Conservation (phyloP, 2,797 vertebrate genomes). For the Coendou prehensilis region DNA sequence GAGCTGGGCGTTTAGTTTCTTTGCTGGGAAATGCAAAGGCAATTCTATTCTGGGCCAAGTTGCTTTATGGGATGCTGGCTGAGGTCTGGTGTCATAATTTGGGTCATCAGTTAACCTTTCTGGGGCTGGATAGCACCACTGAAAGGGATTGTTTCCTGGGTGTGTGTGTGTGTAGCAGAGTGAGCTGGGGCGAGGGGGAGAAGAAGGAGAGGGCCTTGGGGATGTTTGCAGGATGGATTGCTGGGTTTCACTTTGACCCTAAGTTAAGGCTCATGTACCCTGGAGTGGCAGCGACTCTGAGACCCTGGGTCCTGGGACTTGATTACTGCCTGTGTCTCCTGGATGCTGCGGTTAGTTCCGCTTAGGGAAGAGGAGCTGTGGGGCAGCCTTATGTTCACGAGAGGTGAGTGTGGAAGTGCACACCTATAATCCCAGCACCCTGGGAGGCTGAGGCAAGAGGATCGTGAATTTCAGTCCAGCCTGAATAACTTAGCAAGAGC, state of each 20-base stretch:
- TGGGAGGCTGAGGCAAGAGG: not conserved
- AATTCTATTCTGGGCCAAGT: conserved; percentile 66
- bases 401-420: not conserved
- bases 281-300: not conserved
- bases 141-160: conserved; percentile 26
- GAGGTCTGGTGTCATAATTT: conserved; percentile 65
- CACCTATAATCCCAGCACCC: not conserved
- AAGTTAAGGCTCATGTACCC: not conserved
- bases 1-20: conserved; percentile 64
- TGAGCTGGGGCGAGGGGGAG: not conserved
- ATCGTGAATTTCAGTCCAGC: not conserved
- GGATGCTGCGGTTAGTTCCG: not conserved
- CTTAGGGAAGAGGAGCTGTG: not conserved
- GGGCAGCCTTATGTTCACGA: not conserved
- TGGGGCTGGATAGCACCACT: not conserved
- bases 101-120: conserved; percentile 67
- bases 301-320: not conserved
- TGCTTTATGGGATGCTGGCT: conserved; percentile 73
- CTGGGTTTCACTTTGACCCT: conserved; percentile 48
- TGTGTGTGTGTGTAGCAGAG: not conserved
- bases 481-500: not conserved
- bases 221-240: not conserved
- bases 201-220: not conserved
- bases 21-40: conserved; percentile 74
- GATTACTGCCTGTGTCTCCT: not conserved